phyloP scores from a whole-genome alignment of 2,888 invertebrate species.

The Ormyrus pomaceus region DNA sequence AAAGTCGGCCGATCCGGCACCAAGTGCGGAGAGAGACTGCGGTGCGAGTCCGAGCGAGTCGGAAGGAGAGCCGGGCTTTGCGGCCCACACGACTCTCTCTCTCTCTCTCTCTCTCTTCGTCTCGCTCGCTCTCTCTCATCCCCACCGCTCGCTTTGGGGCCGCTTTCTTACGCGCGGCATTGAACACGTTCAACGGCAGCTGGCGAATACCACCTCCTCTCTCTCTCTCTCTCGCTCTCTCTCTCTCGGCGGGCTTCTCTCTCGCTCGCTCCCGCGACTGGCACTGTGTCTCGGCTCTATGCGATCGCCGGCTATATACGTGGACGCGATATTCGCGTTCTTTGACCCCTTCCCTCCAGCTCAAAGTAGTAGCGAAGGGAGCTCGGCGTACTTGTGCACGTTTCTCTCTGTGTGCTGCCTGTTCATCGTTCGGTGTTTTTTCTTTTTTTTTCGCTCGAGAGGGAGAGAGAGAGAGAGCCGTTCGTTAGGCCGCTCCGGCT shows the following conservation, averaged over 20 bases:
- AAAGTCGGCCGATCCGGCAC: slow-evolving; percentile 43
- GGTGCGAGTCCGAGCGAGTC: slow-evolving; percentile 24
- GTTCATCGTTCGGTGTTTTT: too few relatives aligned
- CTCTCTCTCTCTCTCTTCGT: slow-evolving; percentile 21
- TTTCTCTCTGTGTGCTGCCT: slow-evolving; percentile 16
- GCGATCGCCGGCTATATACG: slow-evolving; percentile 47
- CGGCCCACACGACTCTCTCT: slow-evolving; percentile 46
- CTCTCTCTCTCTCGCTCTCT: slow-evolving; percentile 17
- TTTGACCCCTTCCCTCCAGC: slow-evolving; percentile 65
- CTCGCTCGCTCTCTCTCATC: slow-evolving; percentile 39
- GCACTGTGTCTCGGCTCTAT: slow-evolving; percentile 3
- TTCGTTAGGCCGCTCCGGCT: too few relatives aligned
- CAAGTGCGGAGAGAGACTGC: slow-evolving; percentile 48
- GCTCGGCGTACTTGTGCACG: slow-evolving; percentile 30
- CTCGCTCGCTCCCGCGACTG: not conserved
- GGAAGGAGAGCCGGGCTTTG: slow-evolving; percentile 33
- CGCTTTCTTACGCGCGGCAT: slow-evolving; percentile 72
- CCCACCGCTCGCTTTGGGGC: slow-evolving; percentile 51
- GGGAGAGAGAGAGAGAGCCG: too few relatives aligned
- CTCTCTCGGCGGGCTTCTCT: slow-evolving; percentile 12
- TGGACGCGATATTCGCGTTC: slow-evolving; percentile 69
- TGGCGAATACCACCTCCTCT: slow-evolving; percentile 70
- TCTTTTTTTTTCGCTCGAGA: too few relatives aligned
- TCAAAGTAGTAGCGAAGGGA: not conserved
- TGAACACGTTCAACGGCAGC: slow-evolving; percentile 75